Evolutionary conservation across 2,888 invertebrate species (phyloP).

Genomic region (Mycalesis mineus): DNA sequence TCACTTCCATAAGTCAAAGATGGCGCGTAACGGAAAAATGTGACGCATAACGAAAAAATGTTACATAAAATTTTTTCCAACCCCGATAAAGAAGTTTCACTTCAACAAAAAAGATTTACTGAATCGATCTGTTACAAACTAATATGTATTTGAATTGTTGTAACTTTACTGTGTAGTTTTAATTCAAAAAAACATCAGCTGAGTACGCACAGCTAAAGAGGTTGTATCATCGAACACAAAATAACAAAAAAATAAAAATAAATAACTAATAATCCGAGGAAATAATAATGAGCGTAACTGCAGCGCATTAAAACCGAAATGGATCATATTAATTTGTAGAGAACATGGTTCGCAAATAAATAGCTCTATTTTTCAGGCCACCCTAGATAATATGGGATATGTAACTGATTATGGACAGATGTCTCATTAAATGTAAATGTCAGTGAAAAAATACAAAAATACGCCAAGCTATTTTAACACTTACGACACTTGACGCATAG

Average conservation of each 20-base stretch:
- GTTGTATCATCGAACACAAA: too few relatives aligned
- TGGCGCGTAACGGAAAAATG: too few relatives aligned
- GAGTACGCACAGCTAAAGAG: background rate
- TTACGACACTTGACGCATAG: background rate
- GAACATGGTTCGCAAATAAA: constrained; percentile 1
- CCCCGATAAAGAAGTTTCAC: too few relatives aligned
- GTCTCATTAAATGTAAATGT: constrained; percentile 12
- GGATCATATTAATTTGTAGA: constrained; percentile 11
- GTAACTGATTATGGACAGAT: constrained; percentile 13
- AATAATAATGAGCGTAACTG: constrained; percentile 10
- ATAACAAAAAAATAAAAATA: too few relatives aligned
- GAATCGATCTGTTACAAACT: too few relatives aligned
- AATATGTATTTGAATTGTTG: too few relatives aligned
- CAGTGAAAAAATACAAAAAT: constrained; percentile 1
- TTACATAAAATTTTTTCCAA: too few relatives aligned
- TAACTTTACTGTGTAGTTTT: too few relatives aligned
- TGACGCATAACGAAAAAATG: too few relatives aligned
- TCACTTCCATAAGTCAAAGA: too few relatives aligned
- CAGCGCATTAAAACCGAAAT: constrained; percentile 11
- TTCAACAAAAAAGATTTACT: too few relatives aligned
- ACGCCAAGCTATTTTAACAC: constrained; percentile 5
- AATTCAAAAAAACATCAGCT: background rate
- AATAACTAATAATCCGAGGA: background rate
- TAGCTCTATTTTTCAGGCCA: constrained; percentile 6
- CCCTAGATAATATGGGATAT: constrained; percentile 11